Base-by-base conservation (phyloP, 2,113 vertebrate genomes). In the Hassar affinis region DNA sequence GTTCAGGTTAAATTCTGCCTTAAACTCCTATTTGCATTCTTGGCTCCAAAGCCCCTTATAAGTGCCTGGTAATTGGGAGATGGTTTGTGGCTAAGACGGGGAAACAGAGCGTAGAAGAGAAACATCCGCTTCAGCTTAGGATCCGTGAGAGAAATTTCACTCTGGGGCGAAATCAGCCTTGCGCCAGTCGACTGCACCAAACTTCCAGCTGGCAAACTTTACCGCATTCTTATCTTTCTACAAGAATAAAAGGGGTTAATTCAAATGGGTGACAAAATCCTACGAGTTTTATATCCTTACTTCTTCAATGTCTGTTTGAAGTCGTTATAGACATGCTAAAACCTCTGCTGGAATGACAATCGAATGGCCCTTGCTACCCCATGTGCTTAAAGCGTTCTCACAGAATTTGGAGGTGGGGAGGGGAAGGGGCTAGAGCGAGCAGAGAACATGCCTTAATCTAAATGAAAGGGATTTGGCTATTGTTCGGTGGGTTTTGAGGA, bases 391-490 rank as follows among this genome's bases (percentile, higher is more conserved):
- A 17, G 38, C 12, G 82, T 45, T 25, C 66, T 61, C 45, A 56
- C 74, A 56, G 30, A 42, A 56, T 77, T 56, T 77, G 51, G 18
- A 25, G 18, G 51, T n/a, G 85, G 82, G 74, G 56, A n/a, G n/a
- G 17, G 82, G 83, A 78, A 57, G 83, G 33, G 75, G 86, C 14
- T 56, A 61, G 82, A 77, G 86, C 86, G 80, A 87, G 61, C 30
- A 33, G 27, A 35, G 51, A 85, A 78, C 68, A 69, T 27, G 64
- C 64, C 82, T 78, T 88, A 75, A 79, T 86, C 81, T 85, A 85
- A 88, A 87, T 83, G 68, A 86, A 77, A 85, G 76, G 84, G 38
- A 84, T 82, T 82, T 74, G 35, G 79, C 86, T 57, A 81, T 87
- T 89, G 86, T 87, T 89, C 56, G 33, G 71, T 82, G 74, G 83